These are phyloP conservation scores for Podocnemis expansa DNA, from an alignment of 2,113 vertebrate genomes.

Conservation along the genomic window DNA sequence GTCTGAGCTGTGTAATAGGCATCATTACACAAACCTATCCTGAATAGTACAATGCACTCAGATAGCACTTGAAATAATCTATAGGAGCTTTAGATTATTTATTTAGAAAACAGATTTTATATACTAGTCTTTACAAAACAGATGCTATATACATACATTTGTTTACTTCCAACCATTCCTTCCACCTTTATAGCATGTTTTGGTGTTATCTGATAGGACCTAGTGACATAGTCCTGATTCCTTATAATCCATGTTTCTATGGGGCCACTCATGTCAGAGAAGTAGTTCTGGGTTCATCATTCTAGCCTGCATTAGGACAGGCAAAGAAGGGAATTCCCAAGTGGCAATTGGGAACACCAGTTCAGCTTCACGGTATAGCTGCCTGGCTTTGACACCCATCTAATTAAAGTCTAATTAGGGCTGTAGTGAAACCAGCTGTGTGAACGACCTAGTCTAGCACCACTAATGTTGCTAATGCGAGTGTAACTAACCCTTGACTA, in stretches of 20 bases:
- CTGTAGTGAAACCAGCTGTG: background rate
- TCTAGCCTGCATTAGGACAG: background rate
- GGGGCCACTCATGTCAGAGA: background rate
- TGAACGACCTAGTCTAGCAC: background rate
- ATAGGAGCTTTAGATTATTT: background rate
- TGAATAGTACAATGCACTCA: background rate
- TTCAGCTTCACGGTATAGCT: background rate
- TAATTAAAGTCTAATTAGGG: background rate
- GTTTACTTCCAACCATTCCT: too few relatives aligned
- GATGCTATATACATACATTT: too few relatives aligned
- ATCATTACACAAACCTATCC: background rate
- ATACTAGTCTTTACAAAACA: too few relatives aligned
- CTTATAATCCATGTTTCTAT: background rate
- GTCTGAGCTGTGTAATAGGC: background rate
- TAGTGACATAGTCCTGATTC: background rate
- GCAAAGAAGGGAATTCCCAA: background rate
- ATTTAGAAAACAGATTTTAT: too few relatives aligned
- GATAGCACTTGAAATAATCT: background rate
- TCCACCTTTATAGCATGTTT: background rate
- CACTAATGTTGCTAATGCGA: background rate
- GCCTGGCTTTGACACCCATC: rapidly evolving
- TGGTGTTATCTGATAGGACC: background rate
- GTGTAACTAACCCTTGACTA: background rate
- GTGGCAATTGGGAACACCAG: background rate
- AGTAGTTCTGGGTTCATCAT: background rate